phyloP scores from a whole-genome alignment of 2,888 invertebrate genomes.

The Cinara cedri region DNA sequence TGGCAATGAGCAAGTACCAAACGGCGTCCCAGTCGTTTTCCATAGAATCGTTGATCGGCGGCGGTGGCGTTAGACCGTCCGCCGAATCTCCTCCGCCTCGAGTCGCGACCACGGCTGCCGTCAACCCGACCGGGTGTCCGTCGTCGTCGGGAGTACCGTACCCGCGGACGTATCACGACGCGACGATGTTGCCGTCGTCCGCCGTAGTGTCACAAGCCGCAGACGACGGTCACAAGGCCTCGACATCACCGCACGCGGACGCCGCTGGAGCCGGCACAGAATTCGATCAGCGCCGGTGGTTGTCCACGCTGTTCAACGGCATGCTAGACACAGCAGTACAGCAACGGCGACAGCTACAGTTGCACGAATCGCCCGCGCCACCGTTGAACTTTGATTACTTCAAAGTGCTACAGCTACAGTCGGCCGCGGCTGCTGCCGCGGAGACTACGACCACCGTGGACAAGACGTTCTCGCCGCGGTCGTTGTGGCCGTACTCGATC shows the following conservation, averaged over 20 bases:
- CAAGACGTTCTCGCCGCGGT: slow-evolving; percentile 5
- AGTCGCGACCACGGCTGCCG: slow-evolving; percentile 33
- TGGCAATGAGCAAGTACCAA: slow-evolving; percentile 14
- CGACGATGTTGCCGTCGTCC: too few species aligned
- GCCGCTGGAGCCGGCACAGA: slow-evolving; percentile 61
- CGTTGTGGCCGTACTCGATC: slow-evolving; percentile 1
- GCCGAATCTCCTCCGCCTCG: slow-evolving; percentile 50
- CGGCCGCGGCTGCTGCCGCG: slow-evolving; percentile 10
- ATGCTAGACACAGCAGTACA: not conserved
- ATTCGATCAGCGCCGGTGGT: not conserved
- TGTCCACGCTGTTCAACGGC: not conserved
- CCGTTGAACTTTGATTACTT: slow-evolving; percentile 22
- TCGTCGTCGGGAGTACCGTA: slow-evolving; percentile 61
- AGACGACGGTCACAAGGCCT: not conserved
- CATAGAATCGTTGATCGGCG: slow-evolving; percentile 56
- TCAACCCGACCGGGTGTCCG: slow-evolving; percentile 46
- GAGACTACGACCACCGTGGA: not conserved
- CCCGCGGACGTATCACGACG: too few species aligned
- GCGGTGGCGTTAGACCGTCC: slow-evolving; percentile 41
- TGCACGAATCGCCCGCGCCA: not conserved
- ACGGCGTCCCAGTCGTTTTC: slow-evolving; percentile 43
- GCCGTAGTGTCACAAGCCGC: too few species aligned
- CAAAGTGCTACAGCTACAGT: slow-evolving; percentile 22
- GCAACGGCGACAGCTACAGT: not conserved
- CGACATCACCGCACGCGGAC: slow-evolving; percentile 60